Conservation (phyloP, 2,888 invertebrate species). For the Graphium colonna region DNA sequence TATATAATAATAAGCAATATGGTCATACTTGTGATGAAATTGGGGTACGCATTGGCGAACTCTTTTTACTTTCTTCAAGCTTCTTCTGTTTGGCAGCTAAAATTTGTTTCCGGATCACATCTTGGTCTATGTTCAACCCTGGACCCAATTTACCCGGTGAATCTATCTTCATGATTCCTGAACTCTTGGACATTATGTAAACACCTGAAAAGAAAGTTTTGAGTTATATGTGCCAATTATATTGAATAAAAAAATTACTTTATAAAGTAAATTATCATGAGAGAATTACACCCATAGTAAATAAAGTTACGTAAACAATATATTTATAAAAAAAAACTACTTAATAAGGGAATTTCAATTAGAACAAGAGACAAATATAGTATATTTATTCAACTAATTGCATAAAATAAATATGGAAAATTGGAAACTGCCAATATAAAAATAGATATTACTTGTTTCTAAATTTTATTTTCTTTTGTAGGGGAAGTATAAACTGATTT, state of each 20-base stretch:
- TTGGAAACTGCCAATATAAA: no score
- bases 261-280: no score
- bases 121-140: slow-evolving; percentile 72
- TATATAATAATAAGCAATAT: no score
- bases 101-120: slow-evolving; percentile 73
- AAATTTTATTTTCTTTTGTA: no score
- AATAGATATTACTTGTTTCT: no score
- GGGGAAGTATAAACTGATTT: no score
- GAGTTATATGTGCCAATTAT: no score
- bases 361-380: no score
- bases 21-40: slow-evolving; percentile 46
- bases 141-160: slow-evolving; percentile 80
- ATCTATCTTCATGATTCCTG: slow-evolving; percentile 86
- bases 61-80: slow-evolving; percentile 59
- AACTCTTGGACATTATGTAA: slow-evolving; percentile 88
- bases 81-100: slow-evolving; percentile 74
- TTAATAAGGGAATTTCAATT: no score
- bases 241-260: no score
- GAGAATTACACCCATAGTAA: slow-evolving; percentile 6
- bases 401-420: no score
- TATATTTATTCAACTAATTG: no score
- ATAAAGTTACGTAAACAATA: slow-evolving; percentile 1
- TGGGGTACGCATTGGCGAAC: slow-evolving; percentile 44
- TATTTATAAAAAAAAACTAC: slow-evolving; percentile 16
- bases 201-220: slow-evolving; percentile 80